Base-by-base conservation (phyloP, 2,888 invertebrate species). In the Halictus quadricinctus region DNA sequence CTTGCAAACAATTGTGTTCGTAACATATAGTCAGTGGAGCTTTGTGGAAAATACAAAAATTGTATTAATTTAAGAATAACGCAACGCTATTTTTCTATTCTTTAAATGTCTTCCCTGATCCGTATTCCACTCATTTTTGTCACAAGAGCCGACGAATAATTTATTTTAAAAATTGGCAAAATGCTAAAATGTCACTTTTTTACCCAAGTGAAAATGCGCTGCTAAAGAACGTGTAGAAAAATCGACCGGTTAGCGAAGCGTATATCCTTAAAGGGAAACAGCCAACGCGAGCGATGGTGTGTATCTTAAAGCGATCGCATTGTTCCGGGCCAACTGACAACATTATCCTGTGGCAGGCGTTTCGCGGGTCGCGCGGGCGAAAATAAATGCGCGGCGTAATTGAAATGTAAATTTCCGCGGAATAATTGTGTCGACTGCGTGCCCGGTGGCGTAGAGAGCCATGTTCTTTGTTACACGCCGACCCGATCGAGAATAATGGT, bases 321-420 rank as follows among this genome's bases (percentile, higher is more conserved):
- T 58, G 29, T 58, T 73, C n/a, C 13, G 25, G 43, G 46, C 7
- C 6, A 48, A 36, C 36, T 25, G 81, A 43, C 41, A 72, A 79
- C 64, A 25, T 48, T 48, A 36, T 36, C 25, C 13, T 18, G 13
- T 41, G 25, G 72, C 13, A 73, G 46, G 46, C 72, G 72, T 72
- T 69, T 74, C 21, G 13, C 46, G 7, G 48, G 48, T 29, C 46
- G 48, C 48, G 36, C 58, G 46, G 12, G 43, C 15, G 80, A 43
- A 80, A 82, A 81, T n/a, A 58, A 81, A 81, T 81, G 60, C 70
- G 41, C 69, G 69, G 15, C 18, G 58, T 74, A 75, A 82, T 81
- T 81, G 74, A 81, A 81, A 81, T 81, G 75, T 50, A 82, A 75
- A 82, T 82, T 75, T 50, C 13, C 2, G 1, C 21, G 43, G 75